phyloP scores from a whole-genome alignment of 2,113 vertebrate species.

The Jaculus jaculus region DNA sequence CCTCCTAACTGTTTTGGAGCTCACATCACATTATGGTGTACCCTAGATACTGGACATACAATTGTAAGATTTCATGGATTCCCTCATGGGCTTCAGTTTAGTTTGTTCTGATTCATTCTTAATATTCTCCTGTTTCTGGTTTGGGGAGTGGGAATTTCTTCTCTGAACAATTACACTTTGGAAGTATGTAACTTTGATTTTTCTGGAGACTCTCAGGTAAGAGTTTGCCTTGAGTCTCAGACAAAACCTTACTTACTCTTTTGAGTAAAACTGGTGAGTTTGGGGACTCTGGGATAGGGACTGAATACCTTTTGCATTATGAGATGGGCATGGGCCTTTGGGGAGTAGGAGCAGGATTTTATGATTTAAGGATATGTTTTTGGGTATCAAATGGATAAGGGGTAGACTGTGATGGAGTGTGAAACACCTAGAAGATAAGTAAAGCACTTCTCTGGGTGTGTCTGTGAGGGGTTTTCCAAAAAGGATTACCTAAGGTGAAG shows the following conservation, averaged over 20 bases:
- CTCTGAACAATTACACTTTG: background rate
- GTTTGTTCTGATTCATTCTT: background rate
- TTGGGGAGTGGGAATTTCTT: background rate
- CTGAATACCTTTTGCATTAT: no score
- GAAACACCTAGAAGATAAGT: background rate
- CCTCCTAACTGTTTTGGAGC: background rate
- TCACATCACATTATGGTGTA: background rate
- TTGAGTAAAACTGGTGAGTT: no score
- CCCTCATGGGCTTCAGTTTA: background rate
- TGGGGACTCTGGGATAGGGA: no score
- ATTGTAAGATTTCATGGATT: background rate
- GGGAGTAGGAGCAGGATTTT: background rate
- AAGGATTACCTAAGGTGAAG: background rate
- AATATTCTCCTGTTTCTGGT: background rate
- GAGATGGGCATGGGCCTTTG: background rate
- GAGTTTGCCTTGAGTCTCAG: background rate
- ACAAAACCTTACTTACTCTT: background rate
- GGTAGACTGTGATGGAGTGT: background rate
- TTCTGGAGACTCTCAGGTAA: background rate
- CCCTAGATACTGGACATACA: background rate
- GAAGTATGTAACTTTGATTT: background rate
- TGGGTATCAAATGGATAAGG: background rate
- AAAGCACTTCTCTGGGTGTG: background rate
- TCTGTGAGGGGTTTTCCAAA: background rate
- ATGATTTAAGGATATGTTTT: background rate